Conservation (phyloP, 2,888 invertebrate genomes). For the Drosophila niveifrons region DNA sequence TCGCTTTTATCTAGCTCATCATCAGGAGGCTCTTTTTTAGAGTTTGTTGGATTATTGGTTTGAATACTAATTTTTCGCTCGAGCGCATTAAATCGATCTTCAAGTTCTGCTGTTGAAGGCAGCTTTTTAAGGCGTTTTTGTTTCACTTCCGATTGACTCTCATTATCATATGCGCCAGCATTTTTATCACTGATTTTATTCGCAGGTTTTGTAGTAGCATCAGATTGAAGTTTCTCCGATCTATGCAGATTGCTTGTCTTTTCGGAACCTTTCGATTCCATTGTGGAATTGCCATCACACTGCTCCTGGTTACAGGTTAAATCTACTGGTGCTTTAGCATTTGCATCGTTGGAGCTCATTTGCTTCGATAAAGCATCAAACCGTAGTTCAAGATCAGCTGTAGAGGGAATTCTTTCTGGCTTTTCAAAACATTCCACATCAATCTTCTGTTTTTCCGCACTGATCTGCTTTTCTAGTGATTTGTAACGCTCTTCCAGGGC, state of each 20-base stretch:
- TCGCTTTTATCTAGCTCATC: conserved; percentile 21
- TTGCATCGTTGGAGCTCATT: conserved; percentile 57
- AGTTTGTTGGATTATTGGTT: conserved; percentile 60
- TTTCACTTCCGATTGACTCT: conserved; percentile 12
- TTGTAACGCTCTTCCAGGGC: conserved; percentile 63
- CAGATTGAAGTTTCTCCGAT: conserved; percentile 27
- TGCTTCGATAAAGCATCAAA: conserved; percentile 68
- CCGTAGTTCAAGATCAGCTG: conserved; percentile 69
- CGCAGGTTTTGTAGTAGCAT: conserved; percentile 26
- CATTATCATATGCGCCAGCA: conserved; percentile 16
- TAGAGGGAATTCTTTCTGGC: conserved; percentile 67
- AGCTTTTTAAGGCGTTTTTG: conserved; percentile 65
- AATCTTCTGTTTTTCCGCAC: conserved; percentile 57
- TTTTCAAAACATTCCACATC: conserved; percentile 35
- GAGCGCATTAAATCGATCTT: conserved; percentile 78
- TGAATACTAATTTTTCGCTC: conserved; percentile 69
- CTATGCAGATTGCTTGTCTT: conserved; percentile 42
- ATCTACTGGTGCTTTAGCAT: conserved; percentile 61
- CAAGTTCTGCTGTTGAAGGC: conserved; percentile 78
- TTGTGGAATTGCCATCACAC: conserved; percentile 31
- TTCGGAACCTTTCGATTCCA: conserved; percentile 39
- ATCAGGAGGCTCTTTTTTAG: conserved; percentile 81
- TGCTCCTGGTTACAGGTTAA: conserved; percentile 41
- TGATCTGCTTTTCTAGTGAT: conserved; percentile 62
- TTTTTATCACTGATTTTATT: conserved; percentile 22